A percentile compares a stretch with the other conserved stretches of the same genome.
phyloP scores from a whole-genome alignment of 2,797 vertebrate genomes.

The Pteropus rufus region DNA sequence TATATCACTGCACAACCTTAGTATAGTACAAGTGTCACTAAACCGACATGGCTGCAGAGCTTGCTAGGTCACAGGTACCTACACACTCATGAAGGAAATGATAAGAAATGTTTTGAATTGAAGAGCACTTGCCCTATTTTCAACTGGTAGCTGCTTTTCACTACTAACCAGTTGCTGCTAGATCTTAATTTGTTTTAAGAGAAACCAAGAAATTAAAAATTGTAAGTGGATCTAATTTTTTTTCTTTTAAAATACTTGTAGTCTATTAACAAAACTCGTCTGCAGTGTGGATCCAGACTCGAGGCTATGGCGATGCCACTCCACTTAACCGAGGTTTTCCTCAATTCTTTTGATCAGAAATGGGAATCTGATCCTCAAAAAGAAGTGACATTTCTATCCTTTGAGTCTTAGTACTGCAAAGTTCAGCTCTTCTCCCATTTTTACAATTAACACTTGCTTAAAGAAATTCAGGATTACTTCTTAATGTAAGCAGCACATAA shows the following conservation, averaged over 20 bases:
- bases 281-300: background rate
- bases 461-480: background rate
- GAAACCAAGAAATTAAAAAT: background rate
- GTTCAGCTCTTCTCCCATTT: background rate
- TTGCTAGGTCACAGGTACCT: background rate
- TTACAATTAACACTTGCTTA: background rate
- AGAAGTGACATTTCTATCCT: background rate
- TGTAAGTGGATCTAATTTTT: background rate
- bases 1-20: too few species aligned
- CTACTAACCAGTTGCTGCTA: background rate
- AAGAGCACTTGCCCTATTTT: background rate
- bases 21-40: background rate
- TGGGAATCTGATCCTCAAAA: background rate
- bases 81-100: background rate
- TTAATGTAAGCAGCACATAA: background rate
- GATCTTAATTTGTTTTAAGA: constrained; percentile 17
- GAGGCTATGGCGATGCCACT: background rate
- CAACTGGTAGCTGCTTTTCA: background rate
- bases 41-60: background rate
- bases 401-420: background rate
- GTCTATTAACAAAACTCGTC: background rate
- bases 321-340: background rate
- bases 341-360: background rate
- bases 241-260: background rate
- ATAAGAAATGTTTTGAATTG: background rate